phyloP scores from a whole-genome alignment of 35 echinoderm and acorn worm species.

The Nesometra sesokonis region DNA sequence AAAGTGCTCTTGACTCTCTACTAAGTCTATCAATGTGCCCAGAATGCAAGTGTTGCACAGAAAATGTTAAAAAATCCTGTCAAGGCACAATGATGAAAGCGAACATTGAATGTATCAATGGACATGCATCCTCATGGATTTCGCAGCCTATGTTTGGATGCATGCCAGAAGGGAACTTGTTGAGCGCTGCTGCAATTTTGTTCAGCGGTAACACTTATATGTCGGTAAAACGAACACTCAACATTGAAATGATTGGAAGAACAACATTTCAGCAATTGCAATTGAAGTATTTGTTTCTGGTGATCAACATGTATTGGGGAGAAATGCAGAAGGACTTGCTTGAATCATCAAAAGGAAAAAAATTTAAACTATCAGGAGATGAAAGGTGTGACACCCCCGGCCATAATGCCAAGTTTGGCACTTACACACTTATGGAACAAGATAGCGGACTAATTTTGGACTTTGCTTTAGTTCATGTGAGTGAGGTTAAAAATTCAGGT shows the following conservation, averaged over 20 bases:
- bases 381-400: constrained; percentile 41
- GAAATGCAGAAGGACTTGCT: background rate
- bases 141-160: constrained; percentile 16
- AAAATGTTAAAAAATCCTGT: background rate
- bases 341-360: background rate
- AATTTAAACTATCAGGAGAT: constrained; percentile 15
- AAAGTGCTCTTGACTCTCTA: constrained; percentile 1
- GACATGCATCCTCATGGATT: constrained; percentile 3
- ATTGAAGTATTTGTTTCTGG: constrained; percentile 1
- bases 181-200: constrained; percentile 30
- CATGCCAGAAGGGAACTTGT: constrained; percentile 19
- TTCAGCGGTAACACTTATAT: constrained; percentile 22
- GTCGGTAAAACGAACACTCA: background rate
- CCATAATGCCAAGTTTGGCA: constrained; percentile 37
- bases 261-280: constrained; percentile 11
- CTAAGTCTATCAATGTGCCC: background rate
- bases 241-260: constrained; percentile 4
- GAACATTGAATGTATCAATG: background rate
- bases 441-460: constrained; percentile 14
- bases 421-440: constrained; percentile 30
- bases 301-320: constrained; percentile 15
- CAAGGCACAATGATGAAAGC: constrained; percentile 7
- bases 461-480: constrained; percentile 18
- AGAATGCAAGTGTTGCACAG: background rate
- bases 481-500: constrained; percentile 10